Evolutionary conservation across 2,113 vertebrate genomes (phyloP), one percentile per base, ranked within the genome.

Genomic region (Misgurnus mizolepis): DNA sequence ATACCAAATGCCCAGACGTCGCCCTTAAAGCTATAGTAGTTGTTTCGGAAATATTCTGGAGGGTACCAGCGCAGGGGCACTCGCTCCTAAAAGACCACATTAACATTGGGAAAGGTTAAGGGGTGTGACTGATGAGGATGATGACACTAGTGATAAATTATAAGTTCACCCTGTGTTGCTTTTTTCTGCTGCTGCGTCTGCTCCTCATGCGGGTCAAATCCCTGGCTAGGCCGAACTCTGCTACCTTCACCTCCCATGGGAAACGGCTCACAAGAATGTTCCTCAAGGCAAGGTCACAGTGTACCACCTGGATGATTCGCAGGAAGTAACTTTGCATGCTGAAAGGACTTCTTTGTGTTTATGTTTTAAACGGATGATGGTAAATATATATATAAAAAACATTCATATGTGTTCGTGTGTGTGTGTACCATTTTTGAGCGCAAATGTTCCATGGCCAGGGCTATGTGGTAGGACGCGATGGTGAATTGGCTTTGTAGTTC

Each of bases 41-140:
- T 90, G 87, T 83, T 91, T 49, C 84, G 90, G 88, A 94, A 94
- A 85, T 92, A 93, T 80, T 94, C 92, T 0, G 92, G 93, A 10
- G 92, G 93, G 78, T 94, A 94, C 93, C 93, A 94, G 65, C 93
- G 92, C 82, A 94, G 77, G 1, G 92, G 93, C 0, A 94, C 89
- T 4, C 88, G 85, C 49, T 89, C 86, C 91, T 93, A 80, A 15
- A 15, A n/a, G 60, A 7, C 27, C 34, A 73, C 0, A 74, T 27
- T 68, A 10, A 84, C 7, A 70, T 39, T 4, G 55, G 75, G 39
- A 49, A 83, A 39, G 14, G 41, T 6, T 18, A 7, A 50, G 55
- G 9, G 5, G 14, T 18, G 64, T 66, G 34, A 56, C 6, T 18
- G 18, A 70, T 40, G 27, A 43, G 6, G 58, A 14, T n/a, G 66